These are phyloP conservation scores for Falco biarmicus DNA, from an alignment of 2,797 vertebrate genomes.

Conservation along the genomic window DNA sequence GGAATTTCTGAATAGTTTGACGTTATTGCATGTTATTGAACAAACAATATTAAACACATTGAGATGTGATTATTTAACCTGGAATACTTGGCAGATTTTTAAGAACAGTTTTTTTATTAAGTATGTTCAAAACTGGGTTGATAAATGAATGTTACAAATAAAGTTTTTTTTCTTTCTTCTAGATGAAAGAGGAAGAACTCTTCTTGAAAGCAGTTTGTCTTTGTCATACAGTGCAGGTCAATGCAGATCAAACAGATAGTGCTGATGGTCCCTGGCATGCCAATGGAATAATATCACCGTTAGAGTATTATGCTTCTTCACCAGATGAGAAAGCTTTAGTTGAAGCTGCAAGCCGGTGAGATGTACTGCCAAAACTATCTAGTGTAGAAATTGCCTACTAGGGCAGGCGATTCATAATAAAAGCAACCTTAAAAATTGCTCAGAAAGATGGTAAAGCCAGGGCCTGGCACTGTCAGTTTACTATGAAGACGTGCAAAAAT, in stretches of 20 bases:
- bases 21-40: neutral
- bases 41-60: neutral
- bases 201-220: slow-evolving; percentile 96
- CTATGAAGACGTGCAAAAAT: neutral
- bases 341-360: slow-evolving; percentile 92
- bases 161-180: slow-evolving; percentile 3
- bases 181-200: slow-evolving; percentile 87
- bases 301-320: slow-evolving; percentile 97
- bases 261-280: slow-evolving; percentile 84
- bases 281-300: slow-evolving; percentile 80
- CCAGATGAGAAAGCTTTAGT: slow-evolving; percentile 98
- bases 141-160: neutral
- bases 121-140: neutral
- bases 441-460: neutral
- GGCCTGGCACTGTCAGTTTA: neutral
- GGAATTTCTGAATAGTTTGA: neutral
- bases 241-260: slow-evolving; percentile 86
- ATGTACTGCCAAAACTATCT: neutral
- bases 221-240: slow-evolving; percentile 98
- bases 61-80: neutral
- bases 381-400: neutral
- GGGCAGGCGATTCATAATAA: neutral
- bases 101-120: neutral
- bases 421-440: neutral
- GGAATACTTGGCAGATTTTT: neutral